These are phyloP conservation scores for Lophura nycthemera DNA, from an alignment of 2,113 vertebrate species.

Conservation along the genomic window DNA sequence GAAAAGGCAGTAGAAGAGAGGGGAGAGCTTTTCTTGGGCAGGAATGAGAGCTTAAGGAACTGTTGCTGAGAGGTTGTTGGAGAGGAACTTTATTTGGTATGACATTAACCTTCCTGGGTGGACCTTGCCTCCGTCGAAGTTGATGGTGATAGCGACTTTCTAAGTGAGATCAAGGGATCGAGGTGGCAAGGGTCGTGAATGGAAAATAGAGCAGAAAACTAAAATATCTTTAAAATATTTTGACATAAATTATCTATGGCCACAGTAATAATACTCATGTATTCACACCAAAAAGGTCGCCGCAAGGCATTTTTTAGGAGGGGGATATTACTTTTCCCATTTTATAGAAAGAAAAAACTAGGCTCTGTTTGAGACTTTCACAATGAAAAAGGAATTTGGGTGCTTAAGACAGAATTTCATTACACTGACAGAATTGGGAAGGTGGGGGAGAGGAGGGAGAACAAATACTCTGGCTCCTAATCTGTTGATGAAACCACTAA, in stretches of 20 bases:
- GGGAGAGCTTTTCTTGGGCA: neutral
- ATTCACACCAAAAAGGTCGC: neutral
- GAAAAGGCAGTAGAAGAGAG: neutral
- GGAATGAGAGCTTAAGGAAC: neutral
- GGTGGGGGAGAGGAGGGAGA: neutral
- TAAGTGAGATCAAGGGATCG: neutral
- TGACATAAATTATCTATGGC: neutral
- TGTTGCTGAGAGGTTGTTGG: neutral
- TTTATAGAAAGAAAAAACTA: neutral
- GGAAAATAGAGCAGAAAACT: constrained; percentile 38
- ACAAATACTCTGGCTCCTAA: constrained; percentile 7
- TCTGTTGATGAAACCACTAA: constrained; percentile 30
- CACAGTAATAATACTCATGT: neutral
- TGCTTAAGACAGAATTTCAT: constrained; percentile 21
- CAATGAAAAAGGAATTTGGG: neutral
- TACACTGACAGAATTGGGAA: neutral
- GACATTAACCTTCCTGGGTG: neutral
- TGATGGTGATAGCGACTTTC: neutral
- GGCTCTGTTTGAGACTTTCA: neutral
- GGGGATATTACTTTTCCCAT: neutral
- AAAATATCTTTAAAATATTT: neutral
- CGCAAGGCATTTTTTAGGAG: neutral
- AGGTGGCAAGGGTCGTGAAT: neutral
- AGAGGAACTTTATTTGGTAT: neutral
- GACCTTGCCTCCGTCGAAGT: neutral